Base-by-base conservation (phyloP, 1,140 invertebrate genomes). In the Drosophila quadrilineata region DNA sequence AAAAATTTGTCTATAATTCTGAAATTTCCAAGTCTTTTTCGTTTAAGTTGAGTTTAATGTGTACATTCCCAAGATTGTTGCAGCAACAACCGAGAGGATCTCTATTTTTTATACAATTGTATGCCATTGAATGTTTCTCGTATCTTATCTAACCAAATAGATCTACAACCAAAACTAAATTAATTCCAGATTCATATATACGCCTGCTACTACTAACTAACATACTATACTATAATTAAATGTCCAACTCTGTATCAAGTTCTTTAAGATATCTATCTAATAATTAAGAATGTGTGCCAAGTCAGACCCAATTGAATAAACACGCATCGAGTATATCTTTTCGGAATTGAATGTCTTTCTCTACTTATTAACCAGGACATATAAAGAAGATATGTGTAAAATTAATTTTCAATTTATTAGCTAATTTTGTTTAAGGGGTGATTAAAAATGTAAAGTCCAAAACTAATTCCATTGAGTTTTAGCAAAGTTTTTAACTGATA, bases 271-370 rank as follows among this genome's bases (percentile, higher is more conserved):
- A 53, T 53, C n/a, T n/a, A n/a, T n/a, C 29, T 10, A 66, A 66
- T 60, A 60, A 66, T 60, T 43, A 46, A 66, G 63, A 56, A 66
- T 59, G 29, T 60, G 63, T 66, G 63, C 63, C 63, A 66, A 66
- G 38, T 66, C 63, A 14, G 50, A 50, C 5, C 31, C 26, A 49
- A 57, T 24, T 38, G 24, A 41, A 48, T 31, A n/a, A 60, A 33
- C 46, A 60, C 31, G 46, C 46, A 50, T 10, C 46, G 35, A 33
- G 6, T 19, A 41, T 48, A 31, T 28, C 41, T 31, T 48, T 33
- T 31, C 28, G 3, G 21, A 10, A 31, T 31, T 21, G 3, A 14
- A 14, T 4, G 10, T 28, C 28, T 28, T 12, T 28, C n/a, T 16
- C 19, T 28, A n/a, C 22, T 9, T 16, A n/a, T n/a, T n/a, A n/a